These are phyloP conservation scores for Limnothrissa miodon DNA, from an alignment of 2,113 vertebrate genomes.

Conservation along the genomic window DNA sequence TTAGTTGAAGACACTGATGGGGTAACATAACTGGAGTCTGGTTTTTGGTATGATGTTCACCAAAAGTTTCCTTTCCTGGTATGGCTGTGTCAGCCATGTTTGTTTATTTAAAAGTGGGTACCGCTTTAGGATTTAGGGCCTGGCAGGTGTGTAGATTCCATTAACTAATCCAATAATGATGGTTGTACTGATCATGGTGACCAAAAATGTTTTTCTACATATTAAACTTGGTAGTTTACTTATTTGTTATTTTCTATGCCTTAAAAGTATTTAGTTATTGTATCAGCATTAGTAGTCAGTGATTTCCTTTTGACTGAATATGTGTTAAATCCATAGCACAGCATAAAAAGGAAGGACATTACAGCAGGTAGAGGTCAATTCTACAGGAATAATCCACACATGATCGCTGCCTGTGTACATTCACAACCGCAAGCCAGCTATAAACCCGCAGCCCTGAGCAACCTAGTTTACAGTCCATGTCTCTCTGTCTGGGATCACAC, in stretches of 20 bases:
- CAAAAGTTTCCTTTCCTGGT: background rate
- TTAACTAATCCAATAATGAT: too few relatives aligned
- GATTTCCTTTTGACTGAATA: too few relatives aligned
- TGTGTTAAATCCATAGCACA: too few relatives aligned
- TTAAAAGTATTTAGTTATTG: too few relatives aligned
- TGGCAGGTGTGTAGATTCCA: too few relatives aligned
- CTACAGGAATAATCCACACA: background rate
- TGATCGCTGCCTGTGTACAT: background rate
- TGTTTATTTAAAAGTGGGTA: too few relatives aligned
- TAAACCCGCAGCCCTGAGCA: background rate
- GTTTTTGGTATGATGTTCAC: background rate
- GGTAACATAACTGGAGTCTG: background rate
- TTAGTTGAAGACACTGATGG: background rate
- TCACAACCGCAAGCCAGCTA: background rate
- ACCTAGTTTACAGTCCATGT: background rate
- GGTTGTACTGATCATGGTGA: too few relatives aligned
- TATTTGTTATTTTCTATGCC: too few relatives aligned
- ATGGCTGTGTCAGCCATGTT: background rate
- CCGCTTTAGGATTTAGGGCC: too few relatives aligned
- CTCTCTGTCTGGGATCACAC: background rate
- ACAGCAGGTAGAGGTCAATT: background rate
- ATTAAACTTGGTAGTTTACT: too few relatives aligned
- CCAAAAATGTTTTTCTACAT: too few relatives aligned
- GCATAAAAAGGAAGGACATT: background rate
- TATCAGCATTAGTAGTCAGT: too few relatives aligned